phyloP scores from a whole-genome alignment of 2,888 invertebrate genomes.

The Xanthorhoe spadicearia region DNA sequence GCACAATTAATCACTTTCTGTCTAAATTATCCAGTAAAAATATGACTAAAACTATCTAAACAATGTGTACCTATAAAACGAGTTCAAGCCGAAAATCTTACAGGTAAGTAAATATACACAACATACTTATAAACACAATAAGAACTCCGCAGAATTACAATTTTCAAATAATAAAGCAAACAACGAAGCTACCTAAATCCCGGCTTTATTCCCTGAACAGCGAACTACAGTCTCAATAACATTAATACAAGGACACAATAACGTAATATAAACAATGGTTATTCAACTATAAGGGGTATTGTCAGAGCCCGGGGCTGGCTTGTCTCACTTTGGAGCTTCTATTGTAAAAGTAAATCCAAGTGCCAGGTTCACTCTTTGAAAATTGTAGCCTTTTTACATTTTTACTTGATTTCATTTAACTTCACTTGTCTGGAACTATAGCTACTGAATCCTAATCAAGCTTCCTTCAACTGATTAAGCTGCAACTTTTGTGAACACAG shows the following conservation, averaged over 20 bases:
- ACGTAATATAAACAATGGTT: constrained; percentile 54
- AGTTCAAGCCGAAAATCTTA: too few species aligned
- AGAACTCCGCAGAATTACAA: not conserved
- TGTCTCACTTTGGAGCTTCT: constrained; percentile 6
- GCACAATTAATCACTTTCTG: too few species aligned
- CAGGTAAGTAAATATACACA: too few species aligned
- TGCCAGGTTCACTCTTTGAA: not conserved
- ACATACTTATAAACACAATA: not conserved
- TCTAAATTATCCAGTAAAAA: too few species aligned
- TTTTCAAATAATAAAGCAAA: constrained; percentile 7
- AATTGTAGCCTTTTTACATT: too few species aligned
- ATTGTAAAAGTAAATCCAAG: not conserved
- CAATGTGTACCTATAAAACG: too few species aligned
- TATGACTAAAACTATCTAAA: too few species aligned
- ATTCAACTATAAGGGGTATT: constrained; percentile 62
- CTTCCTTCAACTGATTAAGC: too few species aligned
- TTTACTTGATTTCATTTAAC: too few species aligned
- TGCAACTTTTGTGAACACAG: too few species aligned
- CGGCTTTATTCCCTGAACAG: constrained; percentile 24
- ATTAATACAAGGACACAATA: constrained; percentile 35
- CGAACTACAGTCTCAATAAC: constrained; percentile 23
- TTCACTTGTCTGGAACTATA: too few species aligned
- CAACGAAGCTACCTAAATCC: constrained; percentile 19
- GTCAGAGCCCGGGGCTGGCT: constrained; percentile 20
- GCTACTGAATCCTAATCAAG: too few species aligned